Conservation (phyloP, 2,888 invertebrate genomes). For the Nipponacmea schrenckii region DNA sequence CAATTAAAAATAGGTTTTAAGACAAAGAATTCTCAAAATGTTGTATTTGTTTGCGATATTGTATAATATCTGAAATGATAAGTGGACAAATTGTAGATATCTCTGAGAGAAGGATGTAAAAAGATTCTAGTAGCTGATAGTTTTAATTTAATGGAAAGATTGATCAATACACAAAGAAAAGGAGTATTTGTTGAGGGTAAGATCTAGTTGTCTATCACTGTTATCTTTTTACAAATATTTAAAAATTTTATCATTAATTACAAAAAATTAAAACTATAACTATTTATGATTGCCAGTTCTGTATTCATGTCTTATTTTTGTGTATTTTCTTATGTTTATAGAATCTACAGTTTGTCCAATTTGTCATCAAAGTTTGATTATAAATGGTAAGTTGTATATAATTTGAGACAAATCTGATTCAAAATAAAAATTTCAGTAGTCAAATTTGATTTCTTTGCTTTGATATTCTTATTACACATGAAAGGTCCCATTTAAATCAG, state of each 20-base stretch:
- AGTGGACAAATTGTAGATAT: slow-evolving; percentile 72
- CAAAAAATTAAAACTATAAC: background rate
- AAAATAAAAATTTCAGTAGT: too few relatives aligned
- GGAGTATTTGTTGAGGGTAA: slow-evolving; percentile 78
- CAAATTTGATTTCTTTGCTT: too few relatives aligned
- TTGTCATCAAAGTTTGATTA: slow-evolving; percentile 81
- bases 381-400: slow-evolving; percentile 72
- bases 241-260: too few relatives aligned
- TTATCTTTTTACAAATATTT: too few relatives aligned
- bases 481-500: too few relatives aligned
- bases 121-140: slow-evolving; percentile 91
- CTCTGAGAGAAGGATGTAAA: slow-evolving; percentile 89
- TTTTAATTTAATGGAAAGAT: slow-evolving; percentile 84
- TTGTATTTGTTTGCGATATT: too few relatives aligned
- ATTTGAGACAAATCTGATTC: too few relatives aligned
- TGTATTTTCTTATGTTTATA: slow-evolving; percentile 65
- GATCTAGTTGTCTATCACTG: slow-evolving; percentile 24
- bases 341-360: slow-evolving; percentile 83
- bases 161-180: slow-evolving; percentile 81
- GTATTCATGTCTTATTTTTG: background rate
- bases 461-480: too few relatives aligned
- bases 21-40: background rate
- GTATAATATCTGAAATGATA: too few relatives aligned
- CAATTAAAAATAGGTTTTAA: too few relatives aligned
- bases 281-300: background rate